Evolutionary conservation across 2,888 invertebrate species (phyloP).

Genomic region (Cordilura impudica): DNA sequence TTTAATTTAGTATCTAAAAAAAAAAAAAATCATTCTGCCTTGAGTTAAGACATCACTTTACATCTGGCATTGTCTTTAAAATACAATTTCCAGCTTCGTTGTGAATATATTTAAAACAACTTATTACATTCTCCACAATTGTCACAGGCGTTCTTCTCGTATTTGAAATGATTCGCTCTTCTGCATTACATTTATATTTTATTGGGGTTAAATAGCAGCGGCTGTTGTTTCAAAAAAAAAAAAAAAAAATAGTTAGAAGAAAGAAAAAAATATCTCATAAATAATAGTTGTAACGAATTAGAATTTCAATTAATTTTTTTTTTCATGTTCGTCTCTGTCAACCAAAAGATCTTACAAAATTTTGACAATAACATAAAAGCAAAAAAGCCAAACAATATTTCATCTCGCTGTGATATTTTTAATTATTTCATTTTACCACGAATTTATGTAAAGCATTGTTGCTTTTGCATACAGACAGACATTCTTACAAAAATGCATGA

Average conservation of each 20-base stretch:
- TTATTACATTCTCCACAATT: too few species aligned
- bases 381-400: constrained; percentile 36
- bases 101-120: too few species aligned
- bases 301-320: constrained; percentile 48
- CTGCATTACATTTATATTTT: constrained; percentile 14
- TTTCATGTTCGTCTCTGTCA: background rate
- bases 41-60: too few species aligned
- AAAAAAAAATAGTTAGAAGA: constrained; percentile 11
- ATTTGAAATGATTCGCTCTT: background rate
- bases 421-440: constrained; percentile 51
- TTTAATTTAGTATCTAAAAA: too few species aligned
- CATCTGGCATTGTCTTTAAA: too few species aligned
- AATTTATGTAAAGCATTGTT: constrained; percentile 65
- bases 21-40: too few species aligned
- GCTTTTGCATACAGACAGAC: constrained; percentile 18
- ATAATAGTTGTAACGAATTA: constrained; percentile 57
- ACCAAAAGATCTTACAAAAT: constrained; percentile 37
- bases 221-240: constrained; percentile 40
- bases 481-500: constrained; percentile 22
- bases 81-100: too few species aligned
- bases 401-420: constrained; percentile 32
- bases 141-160: constrained; percentile 11
- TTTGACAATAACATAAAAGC: constrained; percentile 45
- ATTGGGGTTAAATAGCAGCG: constrained; percentile 62
- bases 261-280: background rate